Base-by-base conservation (phyloP, 2,113 vertebrate species). In the Macquaria ambigua region DNA sequence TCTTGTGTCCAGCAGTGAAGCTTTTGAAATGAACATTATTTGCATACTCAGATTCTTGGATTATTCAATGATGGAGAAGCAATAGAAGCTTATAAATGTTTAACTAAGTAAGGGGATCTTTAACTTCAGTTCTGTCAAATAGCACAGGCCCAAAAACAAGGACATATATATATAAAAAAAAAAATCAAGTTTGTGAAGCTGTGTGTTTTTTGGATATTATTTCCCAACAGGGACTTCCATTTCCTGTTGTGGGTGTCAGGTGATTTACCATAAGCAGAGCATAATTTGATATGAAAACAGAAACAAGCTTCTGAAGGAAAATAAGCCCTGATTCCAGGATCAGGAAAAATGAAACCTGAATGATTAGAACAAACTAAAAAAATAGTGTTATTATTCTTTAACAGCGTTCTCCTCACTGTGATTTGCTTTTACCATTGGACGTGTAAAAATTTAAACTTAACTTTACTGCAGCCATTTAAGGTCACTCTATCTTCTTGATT, bases 281-380 rank as follows among this genome's bases (percentile, higher is more conserved):
- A 87, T 67, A 61, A 82, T 84, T 73, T 87, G 81, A 87, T 89
- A 89, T 77, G 62, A 83, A 71, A 78, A 69, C 41, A 70, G 76
- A 88, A 56, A 8, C 52, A 66, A 53, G 37, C 48, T 9, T 64
- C 21, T 37, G 7, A 21, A n/a, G 34, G 43, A 59, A 58, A 79
- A 62, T 15, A 61, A 74, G 15, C 50, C 11, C 55, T 7, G 37
- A 86, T 74, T 83, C 55, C 39, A 75, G 59, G 37, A 61, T 56
- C 37, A 0, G 18, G 75, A 61, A 79, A 85, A 82, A 48, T 34
- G 3, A 78, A 66, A 58, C 61, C 55, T 41, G 8, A 50, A 66
- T 21, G 41, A 78, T 61, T 31, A 41, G 41, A 56, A 74, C 31
- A 64, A 48, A 43, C 11, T 39, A 2, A 41, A 23, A 2, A 28